Conservation (phyloP, 2,797 vertebrate species). For the Tapera naevia region DNA sequence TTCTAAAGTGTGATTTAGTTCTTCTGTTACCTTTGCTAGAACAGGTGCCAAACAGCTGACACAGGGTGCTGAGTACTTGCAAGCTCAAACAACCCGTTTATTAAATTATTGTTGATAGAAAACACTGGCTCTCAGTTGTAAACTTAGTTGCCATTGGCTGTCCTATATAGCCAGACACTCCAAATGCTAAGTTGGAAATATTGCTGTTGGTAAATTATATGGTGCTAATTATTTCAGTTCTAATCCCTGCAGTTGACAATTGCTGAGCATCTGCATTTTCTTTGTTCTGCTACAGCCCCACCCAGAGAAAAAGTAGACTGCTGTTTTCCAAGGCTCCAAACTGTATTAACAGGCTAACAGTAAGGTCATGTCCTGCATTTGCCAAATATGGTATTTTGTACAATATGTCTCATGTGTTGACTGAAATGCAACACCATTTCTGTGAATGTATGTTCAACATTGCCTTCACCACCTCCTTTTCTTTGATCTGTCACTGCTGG, state of each 20-base stretch:
- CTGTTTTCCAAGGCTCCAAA: background rate
- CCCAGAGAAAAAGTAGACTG: background rate
- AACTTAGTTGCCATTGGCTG: background rate
- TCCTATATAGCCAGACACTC: rapidly evolving
- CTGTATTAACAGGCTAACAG: background rate
- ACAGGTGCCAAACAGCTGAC: slow-evolving; percentile 31
- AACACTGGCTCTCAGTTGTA: background rate
- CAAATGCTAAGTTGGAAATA: background rate
- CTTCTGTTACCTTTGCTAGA: background rate
- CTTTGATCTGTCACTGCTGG: background rate
- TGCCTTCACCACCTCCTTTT: background rate
- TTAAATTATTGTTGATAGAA: background rate
- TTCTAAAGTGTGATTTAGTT: background rate
- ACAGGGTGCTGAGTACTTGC: background rate
- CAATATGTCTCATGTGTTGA: background rate
- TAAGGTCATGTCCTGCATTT: background rate
- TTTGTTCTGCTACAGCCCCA: background rate
- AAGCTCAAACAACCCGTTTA: background rate
- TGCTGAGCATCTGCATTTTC: background rate
- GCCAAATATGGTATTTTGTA: background rate
- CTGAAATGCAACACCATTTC: background rate
- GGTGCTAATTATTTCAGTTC: background rate
- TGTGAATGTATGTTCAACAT: background rate
- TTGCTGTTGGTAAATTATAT: background rate
- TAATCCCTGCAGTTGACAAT: background rate